Evolutionary conservation across 92 coral and sea anemone genomes (phyloP).

Genomic region (Bergia puertoricense): DNA sequence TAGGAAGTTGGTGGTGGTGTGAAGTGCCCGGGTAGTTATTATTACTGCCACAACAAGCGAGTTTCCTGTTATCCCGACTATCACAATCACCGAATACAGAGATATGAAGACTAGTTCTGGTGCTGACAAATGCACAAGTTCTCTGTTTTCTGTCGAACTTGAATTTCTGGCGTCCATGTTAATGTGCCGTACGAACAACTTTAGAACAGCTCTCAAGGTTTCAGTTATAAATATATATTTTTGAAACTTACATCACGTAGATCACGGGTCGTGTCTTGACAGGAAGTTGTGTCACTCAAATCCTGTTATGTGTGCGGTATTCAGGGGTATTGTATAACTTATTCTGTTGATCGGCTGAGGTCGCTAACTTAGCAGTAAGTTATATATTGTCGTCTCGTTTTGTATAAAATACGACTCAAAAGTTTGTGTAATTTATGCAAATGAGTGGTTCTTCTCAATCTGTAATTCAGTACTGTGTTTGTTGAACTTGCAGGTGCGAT

Average conservation of each 20-base stretch:
- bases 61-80: conserved; percentile 25
- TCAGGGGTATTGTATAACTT: background rate
- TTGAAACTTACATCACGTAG: background rate
- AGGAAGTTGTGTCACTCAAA: background rate
- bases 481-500: background rate
- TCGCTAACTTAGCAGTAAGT: background rate
- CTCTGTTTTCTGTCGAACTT: background rate
- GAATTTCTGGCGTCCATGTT: background rate
- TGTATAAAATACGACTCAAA: too few relatives aligned
- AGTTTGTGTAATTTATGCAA: background rate
- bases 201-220: background rate
- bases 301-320: background rate
- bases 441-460: background rate
- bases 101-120: conserved; percentile 6
- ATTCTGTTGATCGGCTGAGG: background rate
- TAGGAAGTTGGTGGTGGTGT: conserved; percentile 32
- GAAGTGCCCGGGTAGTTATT: conserved; percentile 6
- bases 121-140: background rate
- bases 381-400: too few relatives aligned
- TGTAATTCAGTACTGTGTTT: background rate
- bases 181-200: background rate
- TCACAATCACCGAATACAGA: conserved; percentile 2
- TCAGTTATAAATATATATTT: background rate
- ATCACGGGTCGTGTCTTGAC: conserved; percentile 1
- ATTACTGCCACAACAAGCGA: conserved; percentile 15